These are phyloP conservation scores for Drosophila mauritiana DNA, from an alignment of 1,140 invertebrate species.

Conservation along the genomic window DNA sequence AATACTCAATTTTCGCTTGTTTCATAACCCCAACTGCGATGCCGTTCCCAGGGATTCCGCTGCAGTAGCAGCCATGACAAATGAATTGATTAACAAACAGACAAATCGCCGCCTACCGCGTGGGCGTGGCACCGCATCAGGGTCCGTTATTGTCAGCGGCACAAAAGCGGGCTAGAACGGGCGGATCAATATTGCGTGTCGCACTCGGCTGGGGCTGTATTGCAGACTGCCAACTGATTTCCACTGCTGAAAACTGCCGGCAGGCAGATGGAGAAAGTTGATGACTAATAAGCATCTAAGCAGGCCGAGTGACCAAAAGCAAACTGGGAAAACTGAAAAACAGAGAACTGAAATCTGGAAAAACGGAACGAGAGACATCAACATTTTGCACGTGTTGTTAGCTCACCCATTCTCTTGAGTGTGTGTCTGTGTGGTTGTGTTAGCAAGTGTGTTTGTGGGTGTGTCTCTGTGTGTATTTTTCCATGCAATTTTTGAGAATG, in stretches of 20 bases:
- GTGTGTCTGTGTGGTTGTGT: constrained; percentile 7
- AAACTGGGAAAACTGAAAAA: constrained; percentile 29
- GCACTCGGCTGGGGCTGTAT: constrained; percentile 8
- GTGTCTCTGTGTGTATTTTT: constrained; percentile 12
- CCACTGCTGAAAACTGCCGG: constrained; percentile 4
- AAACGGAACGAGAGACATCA: constrained; percentile 33
- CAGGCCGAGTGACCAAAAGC: constrained; percentile 51
- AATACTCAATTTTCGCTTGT: constrained; percentile 3
- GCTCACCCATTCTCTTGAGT: constrained; percentile 14
- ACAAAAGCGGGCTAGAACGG: constrained; percentile 6
- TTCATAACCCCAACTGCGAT: constrained; percentile 1
- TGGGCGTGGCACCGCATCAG: constrained; percentile 17
- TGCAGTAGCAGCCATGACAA: constrained; percentile 41
- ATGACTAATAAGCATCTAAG: constrained; percentile 73
- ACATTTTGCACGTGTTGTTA: constrained; percentile 60
- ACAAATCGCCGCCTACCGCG: constrained; percentile 40
- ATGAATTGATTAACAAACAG: constrained; percentile 64
- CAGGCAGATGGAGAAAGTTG: constrained; percentile 18
- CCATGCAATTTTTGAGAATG: constrained; percentile 45
- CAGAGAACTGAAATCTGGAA: constrained; percentile 20
- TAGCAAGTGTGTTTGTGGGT: background rate
- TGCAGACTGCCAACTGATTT: constrained; percentile 40
- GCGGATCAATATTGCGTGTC: constrained; percentile 40
- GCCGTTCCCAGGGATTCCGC: background rate
- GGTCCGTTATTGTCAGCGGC: constrained; percentile 32